These are phyloP conservation scores for Helicoverpa zea DNA, from an alignment of 1,140 invertebrate genomes.

Conservation along the genomic window DNA sequence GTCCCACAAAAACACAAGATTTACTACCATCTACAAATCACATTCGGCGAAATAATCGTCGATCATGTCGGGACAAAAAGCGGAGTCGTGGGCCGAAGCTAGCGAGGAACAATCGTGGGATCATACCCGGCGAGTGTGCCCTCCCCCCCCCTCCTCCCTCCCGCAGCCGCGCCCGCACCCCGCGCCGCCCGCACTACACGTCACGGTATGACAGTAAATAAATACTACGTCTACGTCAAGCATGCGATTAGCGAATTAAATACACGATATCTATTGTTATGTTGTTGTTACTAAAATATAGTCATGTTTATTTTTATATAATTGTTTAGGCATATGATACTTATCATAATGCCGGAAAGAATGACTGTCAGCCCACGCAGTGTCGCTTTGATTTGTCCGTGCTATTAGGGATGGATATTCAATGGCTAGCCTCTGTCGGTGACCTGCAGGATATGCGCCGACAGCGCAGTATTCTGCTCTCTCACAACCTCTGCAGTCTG, in stretches of 20 bases:
- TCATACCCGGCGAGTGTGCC: background rate
- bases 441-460: no score
- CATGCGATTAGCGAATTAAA: background rate
- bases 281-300: background rate
- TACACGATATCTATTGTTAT: background rate
- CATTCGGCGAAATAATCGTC: constrained; percentile 34
- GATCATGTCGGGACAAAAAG: constrained; percentile 12
- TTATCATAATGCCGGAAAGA: no score
- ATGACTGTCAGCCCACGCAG: no score
- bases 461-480: no score
- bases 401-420: no score
- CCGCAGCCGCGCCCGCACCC: no score
- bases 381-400: no score
- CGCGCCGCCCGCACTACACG: background rate
- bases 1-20: background rate
- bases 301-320: no score
- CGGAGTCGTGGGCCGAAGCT: background rate
- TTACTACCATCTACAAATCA: constrained; percentile 28
- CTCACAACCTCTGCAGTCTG: no score
- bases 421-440: no score
- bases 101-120: constrained; percentile 2
- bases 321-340: no score
- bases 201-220: constrained; percentile 1
- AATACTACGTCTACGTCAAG: background rate
- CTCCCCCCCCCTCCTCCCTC: no score